phyloP scores from a whole-genome alignment of 2,888 invertebrate genomes.

The Hermaeophaga mercurialis region DNA sequence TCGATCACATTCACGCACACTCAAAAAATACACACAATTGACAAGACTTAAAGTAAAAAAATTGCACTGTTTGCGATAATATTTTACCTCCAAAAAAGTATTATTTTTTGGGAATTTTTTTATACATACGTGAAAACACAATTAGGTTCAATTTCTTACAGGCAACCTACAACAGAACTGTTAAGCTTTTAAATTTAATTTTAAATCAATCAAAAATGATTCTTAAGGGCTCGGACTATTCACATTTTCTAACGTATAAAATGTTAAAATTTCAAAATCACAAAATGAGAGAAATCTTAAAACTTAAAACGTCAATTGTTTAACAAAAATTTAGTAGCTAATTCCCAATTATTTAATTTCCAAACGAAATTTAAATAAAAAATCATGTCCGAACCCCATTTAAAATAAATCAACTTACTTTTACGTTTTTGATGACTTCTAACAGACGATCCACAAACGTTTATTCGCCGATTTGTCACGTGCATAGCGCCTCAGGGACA shows the following conservation, averaged over 20 bases:
- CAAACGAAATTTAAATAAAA: too few species aligned
- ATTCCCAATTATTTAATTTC: too few species aligned
- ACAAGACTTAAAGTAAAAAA: slow-evolving; percentile 28
- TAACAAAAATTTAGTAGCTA: too few species aligned
- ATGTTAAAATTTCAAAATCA: too few species aligned
- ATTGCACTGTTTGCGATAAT: slow-evolving; percentile 55
- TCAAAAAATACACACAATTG: slow-evolving; percentile 35
- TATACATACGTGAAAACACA: slow-evolving; percentile 51
- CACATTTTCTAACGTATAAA: too few species aligned
- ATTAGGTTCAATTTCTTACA: slow-evolving; percentile 9
- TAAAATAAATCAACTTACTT: slow-evolving; percentile 23
- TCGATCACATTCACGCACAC: slow-evolving; percentile 39
- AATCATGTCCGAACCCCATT: slow-evolving; percentile 6
- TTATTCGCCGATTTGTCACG: slow-evolving; percentile 46
- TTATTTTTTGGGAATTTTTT: slow-evolving; percentile 37
- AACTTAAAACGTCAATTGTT: too few species aligned
- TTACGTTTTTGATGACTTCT: slow-evolving; percentile 14
- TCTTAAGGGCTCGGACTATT: not conserved
- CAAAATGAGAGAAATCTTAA: too few species aligned
- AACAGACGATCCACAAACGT: slow-evolving; percentile 16
- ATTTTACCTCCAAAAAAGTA: slow-evolving; percentile 49
- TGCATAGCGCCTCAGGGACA: slow-evolving; percentile 49
- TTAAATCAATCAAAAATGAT: not conserved
- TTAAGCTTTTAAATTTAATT: slow-evolving; percentile 34
- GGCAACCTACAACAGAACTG: slow-evolving; percentile 34